Evolutionary conservation across 2,888 invertebrate species (phyloP).

Genomic region (Dione vanillae): DNA sequence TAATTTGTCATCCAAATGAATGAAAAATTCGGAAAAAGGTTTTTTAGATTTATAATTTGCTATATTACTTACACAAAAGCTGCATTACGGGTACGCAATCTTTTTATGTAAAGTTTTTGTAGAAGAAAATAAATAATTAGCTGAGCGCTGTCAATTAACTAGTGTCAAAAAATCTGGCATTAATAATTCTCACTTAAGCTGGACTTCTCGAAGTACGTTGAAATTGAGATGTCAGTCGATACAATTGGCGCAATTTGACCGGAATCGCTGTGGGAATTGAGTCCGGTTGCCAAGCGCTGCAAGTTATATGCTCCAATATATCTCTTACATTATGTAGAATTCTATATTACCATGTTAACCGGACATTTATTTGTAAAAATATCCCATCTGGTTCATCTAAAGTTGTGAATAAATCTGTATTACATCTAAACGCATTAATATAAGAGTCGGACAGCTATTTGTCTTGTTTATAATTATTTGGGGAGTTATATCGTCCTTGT

Average conservation of each 20-base stretch:
- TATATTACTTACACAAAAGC: too few species aligned
- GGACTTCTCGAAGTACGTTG: slow-evolving; percentile 30
- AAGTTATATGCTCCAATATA: slow-evolving; percentile 38
- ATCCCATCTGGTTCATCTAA: background rate
- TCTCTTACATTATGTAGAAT: background rate
- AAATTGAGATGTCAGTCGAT: slow-evolving; percentile 44
- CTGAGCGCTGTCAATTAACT: background rate
- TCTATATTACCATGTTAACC: background rate
- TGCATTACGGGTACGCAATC: too few species aligned
- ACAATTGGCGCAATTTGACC: slow-evolving; percentile 50
- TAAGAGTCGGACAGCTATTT: slow-evolving; percentile 14
- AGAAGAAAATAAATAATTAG: too few species aligned
- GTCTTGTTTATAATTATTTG: slow-evolving; percentile 32
- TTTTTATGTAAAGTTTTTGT: too few species aligned
- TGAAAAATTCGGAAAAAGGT: too few species aligned
- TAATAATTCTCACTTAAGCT: slow-evolving; percentile 28
- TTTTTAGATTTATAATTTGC: too few species aligned
- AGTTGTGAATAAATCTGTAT: background rate
- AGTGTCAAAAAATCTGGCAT: background rate
- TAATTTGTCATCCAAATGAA: too few species aligned
- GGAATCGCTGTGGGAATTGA: slow-evolving; percentile 45
- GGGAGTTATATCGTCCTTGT: slow-evolving; percentile 31
- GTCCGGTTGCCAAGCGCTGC: slow-evolving; percentile 41
- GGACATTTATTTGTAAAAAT: background rate
- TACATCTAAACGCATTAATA: background rate